Evolutionary conservation across 1,140 invertebrate species (phyloP).

Genomic region (Drosophila sp.): DNA sequence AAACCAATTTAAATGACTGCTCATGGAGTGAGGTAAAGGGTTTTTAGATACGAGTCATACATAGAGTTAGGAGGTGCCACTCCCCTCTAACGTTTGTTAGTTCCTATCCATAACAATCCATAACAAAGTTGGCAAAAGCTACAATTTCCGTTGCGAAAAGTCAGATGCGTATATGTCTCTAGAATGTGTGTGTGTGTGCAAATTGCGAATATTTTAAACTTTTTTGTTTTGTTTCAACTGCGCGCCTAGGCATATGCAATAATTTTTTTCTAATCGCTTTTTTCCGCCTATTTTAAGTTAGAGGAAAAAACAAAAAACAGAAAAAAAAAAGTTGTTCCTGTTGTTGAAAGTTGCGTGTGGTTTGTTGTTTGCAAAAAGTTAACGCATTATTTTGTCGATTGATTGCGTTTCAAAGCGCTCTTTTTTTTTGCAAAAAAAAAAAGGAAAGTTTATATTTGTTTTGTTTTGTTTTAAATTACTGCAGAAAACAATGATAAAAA

Average conservation of each 20-base stretch:
- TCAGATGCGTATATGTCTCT: conserved; percentile 41
- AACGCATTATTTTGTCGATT: conserved; percentile 80
- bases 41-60: too few relatives aligned
- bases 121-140: conserved; percentile 13
- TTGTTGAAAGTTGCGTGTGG: conserved; percentile 66
- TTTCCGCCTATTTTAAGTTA: conserved; percentile 56
- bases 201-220: conserved; percentile 58
- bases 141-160: conserved; percentile 24
- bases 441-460: conserved; percentile 11
- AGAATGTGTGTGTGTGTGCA: conserved; percentile 21
- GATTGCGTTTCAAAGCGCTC: conserved; percentile 63
- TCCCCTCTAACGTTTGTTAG: background rate
- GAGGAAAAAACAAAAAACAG: conserved; percentile 11
- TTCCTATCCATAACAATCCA: background rate
- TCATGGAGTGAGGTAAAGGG: background rate
- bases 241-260: conserved; percentile 51
- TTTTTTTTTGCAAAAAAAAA: conserved; percentile 26
- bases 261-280: conserved; percentile 69
- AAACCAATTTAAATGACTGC: conserved; percentile 6
- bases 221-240: conserved; percentile 45
- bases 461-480: conserved; percentile 63
- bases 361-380: conserved; percentile 71
- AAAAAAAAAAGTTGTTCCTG: conserved; percentile 21
- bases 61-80: too few relatives aligned
- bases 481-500: conserved; percentile 78